phyloP scores from a whole-genome alignment of 2,888 invertebrate species.

The Therioaphis trifolii region DNA sequence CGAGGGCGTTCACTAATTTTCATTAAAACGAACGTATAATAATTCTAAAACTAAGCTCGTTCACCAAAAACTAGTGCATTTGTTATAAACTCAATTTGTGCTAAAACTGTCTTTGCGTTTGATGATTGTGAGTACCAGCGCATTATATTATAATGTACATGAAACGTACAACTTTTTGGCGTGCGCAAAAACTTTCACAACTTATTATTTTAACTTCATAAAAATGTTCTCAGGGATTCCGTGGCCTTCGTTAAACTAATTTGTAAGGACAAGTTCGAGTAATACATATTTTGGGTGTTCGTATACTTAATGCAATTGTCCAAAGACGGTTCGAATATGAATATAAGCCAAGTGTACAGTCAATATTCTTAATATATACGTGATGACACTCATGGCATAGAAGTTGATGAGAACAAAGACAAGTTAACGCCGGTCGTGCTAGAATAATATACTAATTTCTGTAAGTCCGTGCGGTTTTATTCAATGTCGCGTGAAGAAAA shows the following conservation, averaged over 20 bases:
- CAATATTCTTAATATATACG: too few species aligned
- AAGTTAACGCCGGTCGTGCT: too few species aligned
- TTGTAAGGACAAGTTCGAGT: background rate
- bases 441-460: too few species aligned
- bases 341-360: too few species aligned
- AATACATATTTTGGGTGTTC: too few species aligned
- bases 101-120: background rate
- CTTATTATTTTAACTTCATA: background rate
- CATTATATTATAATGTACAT: background rate
- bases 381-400: too few species aligned
- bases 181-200: background rate
- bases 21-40: conserved; percentile 8
- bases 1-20: conserved; percentile 26
- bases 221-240: background rate
- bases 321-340: background rate
- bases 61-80: background rate
- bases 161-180: background rate
- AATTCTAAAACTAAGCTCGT: background rate
- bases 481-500: too few species aligned
- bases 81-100: conserved; percentile 6
- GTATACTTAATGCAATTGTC: background rate
- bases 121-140: background rate
- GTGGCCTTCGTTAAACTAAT: background rate
- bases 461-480: too few species aligned
- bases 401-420: too few species aligned